phyloP scores from a whole-genome alignment of 2,797 vertebrate species.

The Xerus rutilus region DNA sequence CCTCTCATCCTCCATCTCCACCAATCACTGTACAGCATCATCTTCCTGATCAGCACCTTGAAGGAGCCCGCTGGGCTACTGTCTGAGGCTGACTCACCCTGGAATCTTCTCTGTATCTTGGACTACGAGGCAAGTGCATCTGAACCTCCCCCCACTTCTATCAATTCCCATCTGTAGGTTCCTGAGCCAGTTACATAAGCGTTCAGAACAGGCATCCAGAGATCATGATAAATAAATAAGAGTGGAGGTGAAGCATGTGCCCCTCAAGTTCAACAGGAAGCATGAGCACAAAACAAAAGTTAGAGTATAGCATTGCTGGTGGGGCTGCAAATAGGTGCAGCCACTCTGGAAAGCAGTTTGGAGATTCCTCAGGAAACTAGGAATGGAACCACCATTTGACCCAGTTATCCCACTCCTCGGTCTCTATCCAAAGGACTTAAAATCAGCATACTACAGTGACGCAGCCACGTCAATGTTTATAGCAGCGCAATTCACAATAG shows the following conservation, averaged over 20 bases:
- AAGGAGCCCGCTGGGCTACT: not conserved
- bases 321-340: too few species aligned
- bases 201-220: not conserved
- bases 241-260: not conserved
- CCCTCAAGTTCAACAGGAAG: not conserved
- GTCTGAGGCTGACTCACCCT: not conserved
- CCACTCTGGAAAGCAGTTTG: too few species aligned
- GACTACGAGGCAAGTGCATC: accelerated
- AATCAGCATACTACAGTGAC: too few species aligned
- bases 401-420: too few species aligned
- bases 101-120: not conserved
- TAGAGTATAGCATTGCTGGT: too few species aligned
- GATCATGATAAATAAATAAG: not conserved
- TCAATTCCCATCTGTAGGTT: not conserved
- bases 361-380: too few species aligned
- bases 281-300: not conserved
- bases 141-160: not conserved
- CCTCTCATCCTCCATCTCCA: not conserved
- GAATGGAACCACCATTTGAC: too few species aligned
- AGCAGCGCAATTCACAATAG: too few species aligned
- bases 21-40: not conserved
- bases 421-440: too few species aligned
- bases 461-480: too few species aligned
- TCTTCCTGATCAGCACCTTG: not conserved
- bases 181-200: not conserved